Conservation (phyloP, 1,140 invertebrate species). For the Gonioctena quinquepunctata region DNA sequence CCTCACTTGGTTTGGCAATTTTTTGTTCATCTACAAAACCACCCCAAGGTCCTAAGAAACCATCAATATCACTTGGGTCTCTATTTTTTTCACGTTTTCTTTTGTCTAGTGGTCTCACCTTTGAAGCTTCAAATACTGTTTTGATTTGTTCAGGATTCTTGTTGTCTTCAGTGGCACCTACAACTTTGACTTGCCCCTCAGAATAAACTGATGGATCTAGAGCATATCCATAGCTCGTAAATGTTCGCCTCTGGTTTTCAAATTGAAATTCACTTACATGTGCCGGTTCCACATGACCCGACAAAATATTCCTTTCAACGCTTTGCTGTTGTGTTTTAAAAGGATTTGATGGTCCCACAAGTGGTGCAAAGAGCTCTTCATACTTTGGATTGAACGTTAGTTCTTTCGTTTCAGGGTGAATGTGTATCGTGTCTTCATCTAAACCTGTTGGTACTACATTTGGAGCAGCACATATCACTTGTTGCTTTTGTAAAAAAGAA, state of each 20-base stretch:
- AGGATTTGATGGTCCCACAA: constrained; percentile 89
- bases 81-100: constrained; percentile 91
- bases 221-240: constrained; percentile 94
- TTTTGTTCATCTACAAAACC: constrained; percentile 89
- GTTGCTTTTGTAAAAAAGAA: constrained; percentile 54
- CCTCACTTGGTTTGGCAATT: constrained; percentile 85
- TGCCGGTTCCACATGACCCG: constrained; percentile 93
- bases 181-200: constrained; percentile 66
- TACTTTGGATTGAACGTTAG: constrained; percentile 91
- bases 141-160: constrained; percentile 57
- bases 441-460: constrained; percentile 73
- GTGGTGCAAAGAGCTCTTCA: constrained; percentile 93
- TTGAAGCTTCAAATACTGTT: constrained; percentile 87
- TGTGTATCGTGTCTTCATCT: constrained; percentile 62
- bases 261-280: constrained; percentile 98
- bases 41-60: constrained; percentile 97
- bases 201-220: constrained; percentile 87
- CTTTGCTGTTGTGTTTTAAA: constrained; percentile 87
- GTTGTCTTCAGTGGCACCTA: constrained; percentile 56
- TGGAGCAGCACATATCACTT: constrained; percentile 79
- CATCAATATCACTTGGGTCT: constrained; percentile 89
- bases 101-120: constrained; percentile 63
- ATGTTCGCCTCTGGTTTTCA: constrained; percentile 96
- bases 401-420: constrained; percentile 79
- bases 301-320: constrained; percentile 87